Base-by-base conservation (phyloP, 1,140 invertebrate species). In the Bilobella aurantiaca region DNA sequence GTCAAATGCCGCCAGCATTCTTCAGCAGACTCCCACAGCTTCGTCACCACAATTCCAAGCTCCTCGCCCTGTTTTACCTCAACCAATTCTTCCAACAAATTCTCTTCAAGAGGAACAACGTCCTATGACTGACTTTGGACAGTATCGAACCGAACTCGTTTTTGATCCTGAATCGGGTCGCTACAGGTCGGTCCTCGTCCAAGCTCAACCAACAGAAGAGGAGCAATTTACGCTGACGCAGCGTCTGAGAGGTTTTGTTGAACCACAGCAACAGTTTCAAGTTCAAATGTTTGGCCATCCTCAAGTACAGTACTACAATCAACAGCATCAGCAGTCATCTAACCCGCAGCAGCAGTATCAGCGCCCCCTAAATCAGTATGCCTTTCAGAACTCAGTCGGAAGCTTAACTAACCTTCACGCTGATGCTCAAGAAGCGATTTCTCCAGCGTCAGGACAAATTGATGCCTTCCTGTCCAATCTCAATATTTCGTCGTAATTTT, bases 111-210 rank as follows among this genome's bases (percentile, higher is more conserved):
- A 57, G 23, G 63, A 57, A 25, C 66, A 18, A 25, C 5, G 16
- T 47, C n/a, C n/a, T n/a, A n/a, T n/a, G n/a, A 67, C 58, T 56
- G 59, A 62, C 27, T 68, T 63, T 32, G 69, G 69, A 62, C 56
- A 66, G 66, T 89, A 89, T 76, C 84, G 85, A 58, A 87, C 87
- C 23, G 86, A 89, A 73, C 77, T 90, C 5, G 82, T 89, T 0
- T 90, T 83, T 77, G 87, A 90, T 77, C 87, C 87, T 42, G 74
- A 81, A n/a, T 85, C 83, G 68, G 87, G 87, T 64, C 84, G 87
- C 74, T 90, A 90, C 80, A 87, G 89, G 73, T 88, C 87, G 16
- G 85, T 88, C 66, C 78, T 89, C 29, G 89, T 85, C 78, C 88
- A 90, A 77, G 82, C 82, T 31, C 87, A 88, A 18, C 86, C 88